phyloP scores from a whole-genome alignment of 2,113 vertebrate species.

The Actenoides lindsayi region DNA sequence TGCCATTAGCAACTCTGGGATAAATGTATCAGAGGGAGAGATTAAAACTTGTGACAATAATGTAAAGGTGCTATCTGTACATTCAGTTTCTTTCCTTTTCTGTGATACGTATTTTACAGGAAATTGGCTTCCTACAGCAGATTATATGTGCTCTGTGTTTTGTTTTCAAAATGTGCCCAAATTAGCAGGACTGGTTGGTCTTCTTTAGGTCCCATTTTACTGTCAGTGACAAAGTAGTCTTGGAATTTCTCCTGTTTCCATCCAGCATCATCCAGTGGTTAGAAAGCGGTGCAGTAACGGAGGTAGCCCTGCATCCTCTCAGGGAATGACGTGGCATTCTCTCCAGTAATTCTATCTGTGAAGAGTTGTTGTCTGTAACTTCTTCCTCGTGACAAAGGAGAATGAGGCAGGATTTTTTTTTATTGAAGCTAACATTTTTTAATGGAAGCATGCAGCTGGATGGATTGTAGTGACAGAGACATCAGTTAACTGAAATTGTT shows the following conservation, averaged over 20 bases:
- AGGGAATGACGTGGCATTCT: neutral
- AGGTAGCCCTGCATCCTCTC: neutral
- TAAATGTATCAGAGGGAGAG: neutral
- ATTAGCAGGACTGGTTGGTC: neutral
- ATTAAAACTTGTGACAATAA: neutral
- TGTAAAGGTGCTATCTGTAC: neutral
- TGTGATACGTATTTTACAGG: neutral
- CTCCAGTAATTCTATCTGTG: neutral
- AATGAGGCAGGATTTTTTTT: neutral
- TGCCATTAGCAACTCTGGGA: neutral
- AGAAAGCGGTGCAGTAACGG: neutral
- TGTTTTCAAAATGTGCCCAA: neutral
- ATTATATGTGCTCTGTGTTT: neutral
- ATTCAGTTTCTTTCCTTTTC: neutral
- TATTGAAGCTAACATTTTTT: neutral
- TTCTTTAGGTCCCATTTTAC: neutral
- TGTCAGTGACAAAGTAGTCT: neutral
- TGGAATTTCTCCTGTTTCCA: constrained; percentile 10
- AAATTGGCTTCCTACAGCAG: neutral
- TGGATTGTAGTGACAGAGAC: neutral
- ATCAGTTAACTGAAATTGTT: neutral
- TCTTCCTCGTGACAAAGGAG: neutral
- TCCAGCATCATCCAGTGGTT: neutral
- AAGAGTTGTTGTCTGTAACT: neutral
- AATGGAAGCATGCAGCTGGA: neutral